Evolutionary conservation across 2,113 vertebrate species (phyloP), one percentile per base, ranked within the genome.

Genomic region (Dryoscopus gambensis): DNA sequence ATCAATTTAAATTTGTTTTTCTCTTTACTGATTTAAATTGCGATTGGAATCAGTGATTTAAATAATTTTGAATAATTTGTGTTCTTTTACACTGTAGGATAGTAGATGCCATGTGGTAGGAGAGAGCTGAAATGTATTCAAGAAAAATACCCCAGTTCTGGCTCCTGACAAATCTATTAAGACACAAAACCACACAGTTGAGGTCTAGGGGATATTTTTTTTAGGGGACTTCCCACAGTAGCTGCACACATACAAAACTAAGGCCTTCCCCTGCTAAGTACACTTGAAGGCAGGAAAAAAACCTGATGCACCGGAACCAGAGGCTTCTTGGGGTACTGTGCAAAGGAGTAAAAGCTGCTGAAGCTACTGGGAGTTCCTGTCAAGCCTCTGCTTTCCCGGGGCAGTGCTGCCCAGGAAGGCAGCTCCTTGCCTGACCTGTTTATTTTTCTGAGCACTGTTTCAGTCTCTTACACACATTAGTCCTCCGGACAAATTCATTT

Each of bases 1-100:
- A 95, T 89, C 4, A 90, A 94, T 90, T 90, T 69, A 90, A 81
- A 95, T 84, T 96, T 96, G 94, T 85, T 95, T 95, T 95, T 93
- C 79, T 90, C 90, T 89, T 84, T 80, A 52, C 64, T 59, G 63
- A 84, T 94, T 87, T 96, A 78, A 84, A 63, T 68, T 93, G 87
- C 79, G 84, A 89, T 96, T 93, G 80, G 86, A 96, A 95, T 95
- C 84, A 56, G 91, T 37, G 56, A 95, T 93, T 95, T 95, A 92
- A 97, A 92, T 96, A 93, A 71, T 89, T 89, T 47, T 86, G 91
- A 95, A 78, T 95, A 90, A 89, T 92, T 90, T 1, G 37, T 84
- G 71, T 69, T 95, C 89, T 92, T 64, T 81, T 84, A 64, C 71
- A 25, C 68, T 71, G 44, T 59, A 70, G 68, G 33, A 42, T 93